phyloP scores from a whole-genome alignment of 2,113 vertebrate species.

The Trachemys scripta region DNA sequence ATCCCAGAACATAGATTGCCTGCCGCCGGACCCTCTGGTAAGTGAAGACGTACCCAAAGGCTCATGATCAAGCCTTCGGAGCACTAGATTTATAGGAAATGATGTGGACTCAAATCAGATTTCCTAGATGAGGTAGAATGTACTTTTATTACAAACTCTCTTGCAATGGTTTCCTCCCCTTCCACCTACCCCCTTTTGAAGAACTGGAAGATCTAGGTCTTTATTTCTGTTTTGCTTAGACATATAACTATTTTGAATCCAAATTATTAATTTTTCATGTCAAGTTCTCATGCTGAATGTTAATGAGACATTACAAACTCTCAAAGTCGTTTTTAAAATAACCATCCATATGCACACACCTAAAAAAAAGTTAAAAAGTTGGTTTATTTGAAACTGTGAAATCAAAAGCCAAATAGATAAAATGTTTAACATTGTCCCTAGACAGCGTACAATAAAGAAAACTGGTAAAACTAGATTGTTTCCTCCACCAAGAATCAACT shows the following conservation, averaged over 20 bases:
- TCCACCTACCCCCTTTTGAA: not conserved
- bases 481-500: not conserved
- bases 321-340: not conserved
- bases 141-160: not conserved
- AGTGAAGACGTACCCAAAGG: too few species aligned
- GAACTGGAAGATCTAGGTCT: not conserved
- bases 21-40: too few species aligned
- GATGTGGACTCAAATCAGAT: not conserved
- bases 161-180: not conserved
- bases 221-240: not conserved
- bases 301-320: not conserved
- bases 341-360: not conserved
- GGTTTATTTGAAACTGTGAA: constrained; percentile 62
- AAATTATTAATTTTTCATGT: not conserved
- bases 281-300: not conserved
- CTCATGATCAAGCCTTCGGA: not conserved
- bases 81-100: not conserved
- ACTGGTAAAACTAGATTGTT: not conserved
- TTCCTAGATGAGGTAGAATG: not conserved
- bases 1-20: too few species aligned
- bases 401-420: constrained; percentile 39
- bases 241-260: not conserved
- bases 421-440: not conserved
- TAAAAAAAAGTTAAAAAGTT: constrained; percentile 10
- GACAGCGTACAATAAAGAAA: not conserved